Evolutionary conservation across 2,113 vertebrate genomes (phyloP).

Genomic region (Recurvirostra avosetta): DNA sequence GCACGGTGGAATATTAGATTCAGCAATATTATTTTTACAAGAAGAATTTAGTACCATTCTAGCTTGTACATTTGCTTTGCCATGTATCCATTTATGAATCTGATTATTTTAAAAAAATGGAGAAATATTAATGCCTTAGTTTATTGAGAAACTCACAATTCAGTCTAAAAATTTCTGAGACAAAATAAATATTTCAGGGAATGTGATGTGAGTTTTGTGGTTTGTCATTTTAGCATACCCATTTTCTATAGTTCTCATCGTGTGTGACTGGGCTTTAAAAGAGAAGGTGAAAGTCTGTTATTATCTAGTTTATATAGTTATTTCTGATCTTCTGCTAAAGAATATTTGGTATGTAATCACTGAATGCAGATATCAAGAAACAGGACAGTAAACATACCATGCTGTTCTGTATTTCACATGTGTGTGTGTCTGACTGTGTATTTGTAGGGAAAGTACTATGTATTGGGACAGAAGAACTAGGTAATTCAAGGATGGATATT

Average conservation of each 20-base stretch:
- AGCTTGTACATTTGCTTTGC: neutral
- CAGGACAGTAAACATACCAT: neutral
- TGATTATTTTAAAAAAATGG: neutral
- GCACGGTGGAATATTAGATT: neutral
- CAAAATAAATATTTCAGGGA: neutral
- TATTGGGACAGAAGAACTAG: neutral
- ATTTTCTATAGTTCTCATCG: neutral
- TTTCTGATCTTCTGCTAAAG: neutral
- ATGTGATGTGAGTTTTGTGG: neutral
- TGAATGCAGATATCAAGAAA: neutral
- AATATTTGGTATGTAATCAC: neutral
- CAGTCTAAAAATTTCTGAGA: neutral
- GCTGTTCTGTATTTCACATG: neutral
- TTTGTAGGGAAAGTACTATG: fast-evolving
- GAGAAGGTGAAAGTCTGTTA: neutral
- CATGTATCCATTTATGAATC: neutral
- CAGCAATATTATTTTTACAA: neutral
- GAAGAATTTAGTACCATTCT: neutral
- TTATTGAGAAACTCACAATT: neutral
- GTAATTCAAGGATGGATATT: neutral
- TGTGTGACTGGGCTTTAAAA: neutral
- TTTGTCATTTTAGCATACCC: neutral
- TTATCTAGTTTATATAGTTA: neutral
- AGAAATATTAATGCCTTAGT: neutral
- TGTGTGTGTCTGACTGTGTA: neutral